Base-by-base conservation (phyloP, 2,888 invertebrate genomes). In the Saturnia japonica region DNA sequence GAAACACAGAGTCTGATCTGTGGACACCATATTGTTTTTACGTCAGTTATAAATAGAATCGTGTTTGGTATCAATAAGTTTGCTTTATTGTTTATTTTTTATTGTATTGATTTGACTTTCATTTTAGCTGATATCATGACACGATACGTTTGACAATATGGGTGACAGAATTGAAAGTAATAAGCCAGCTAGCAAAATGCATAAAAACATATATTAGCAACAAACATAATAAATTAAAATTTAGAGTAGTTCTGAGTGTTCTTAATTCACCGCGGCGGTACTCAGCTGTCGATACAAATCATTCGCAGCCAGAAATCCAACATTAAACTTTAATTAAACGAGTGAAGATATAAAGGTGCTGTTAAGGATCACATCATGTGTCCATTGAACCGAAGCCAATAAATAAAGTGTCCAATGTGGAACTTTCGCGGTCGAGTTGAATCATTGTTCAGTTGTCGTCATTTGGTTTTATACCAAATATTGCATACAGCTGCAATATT, bases 371-470 rank as follows among this genome's bases (percentile, higher is more conserved):
- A 70, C 69, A 70, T 74, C 70, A 74, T 71, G 72, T 72, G 74
- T 71, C 75, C 72, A 72, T 80, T 84, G 83, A 82, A 77, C 28
- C 68, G 68, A 40, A 70, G 80, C 84, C 82, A 82, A 76, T 69
- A 74, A 74, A 79, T 75, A 74, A 72, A 71, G 76, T 74, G 72
- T 72, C 77, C 76, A 75, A 79, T 78, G 76, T 75, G 75, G 77
- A 78, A 81, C 79, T 81, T 82, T 81, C 79, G 73, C 76, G 75
- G 77, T 73, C 74, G 73, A 68, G 71, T 75, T 78, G 78, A 81
- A 80, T 81, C 75, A 78, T 72, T 70, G 40, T n/a, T n/a, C n/a
- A n/a, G n/a, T 72, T 70, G 76, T 72, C 77, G 77, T 78, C 79
- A 78, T 77, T 78, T 69, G 71, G 69, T 69, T 64, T 71, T 73